These are phyloP conservation scores for Chymomyza fuscimana DNA, from an alignment of 2,888 invertebrate genomes.

Conservation along the genomic window DNA sequence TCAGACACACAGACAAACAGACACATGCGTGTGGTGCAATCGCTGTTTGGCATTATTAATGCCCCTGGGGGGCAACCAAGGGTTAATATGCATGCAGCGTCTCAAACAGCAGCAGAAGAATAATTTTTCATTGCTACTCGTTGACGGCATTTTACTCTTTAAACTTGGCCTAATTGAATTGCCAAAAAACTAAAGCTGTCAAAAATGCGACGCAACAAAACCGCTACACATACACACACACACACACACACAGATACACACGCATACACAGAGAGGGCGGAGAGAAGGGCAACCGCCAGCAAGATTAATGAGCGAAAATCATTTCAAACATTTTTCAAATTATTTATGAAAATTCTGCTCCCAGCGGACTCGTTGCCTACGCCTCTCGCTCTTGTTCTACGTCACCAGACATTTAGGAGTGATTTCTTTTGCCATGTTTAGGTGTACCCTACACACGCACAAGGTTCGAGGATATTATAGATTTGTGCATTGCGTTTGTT, in stretches of 20 bases:
- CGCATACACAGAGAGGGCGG: background rate
- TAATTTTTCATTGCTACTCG: constrained; percentile 47
- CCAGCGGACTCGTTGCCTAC: constrained; percentile 35
- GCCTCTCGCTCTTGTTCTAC: constrained; percentile 10
- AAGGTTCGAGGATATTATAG: no score
- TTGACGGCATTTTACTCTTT: constrained; percentile 34
- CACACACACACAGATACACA: constrained; percentile 11
- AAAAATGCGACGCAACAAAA: constrained; percentile 45
- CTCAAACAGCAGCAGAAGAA: constrained; percentile 16
- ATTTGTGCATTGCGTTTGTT: no score
- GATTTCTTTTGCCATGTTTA: constrained; percentile 39
- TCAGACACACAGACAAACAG: background rate
- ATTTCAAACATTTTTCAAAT: constrained; percentile 58
- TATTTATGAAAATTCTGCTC: constrained; percentile 55
- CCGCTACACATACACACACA: constrained; percentile 29
- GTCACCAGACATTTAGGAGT: constrained; percentile 48
- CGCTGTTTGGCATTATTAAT: constrained; percentile 1
- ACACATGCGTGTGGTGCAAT: background rate
- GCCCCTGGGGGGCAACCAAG: constrained; percentile 3
- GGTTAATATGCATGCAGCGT: constrained; percentile 4
- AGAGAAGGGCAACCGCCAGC: constrained; percentile 27
- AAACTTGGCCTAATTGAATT: constrained; percentile 59
- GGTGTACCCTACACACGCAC: background rate
- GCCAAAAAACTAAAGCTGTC: constrained; percentile 59
- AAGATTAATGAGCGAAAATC: constrained; percentile 59